A percentile compares a stretch with the other conserved stretches of the same genome.
These are phyloP conservation scores for Coryphaenoides rupestris DNA, from an alignment of 2,113 vertebrate genomes.

Conservation along the genomic window DNA sequence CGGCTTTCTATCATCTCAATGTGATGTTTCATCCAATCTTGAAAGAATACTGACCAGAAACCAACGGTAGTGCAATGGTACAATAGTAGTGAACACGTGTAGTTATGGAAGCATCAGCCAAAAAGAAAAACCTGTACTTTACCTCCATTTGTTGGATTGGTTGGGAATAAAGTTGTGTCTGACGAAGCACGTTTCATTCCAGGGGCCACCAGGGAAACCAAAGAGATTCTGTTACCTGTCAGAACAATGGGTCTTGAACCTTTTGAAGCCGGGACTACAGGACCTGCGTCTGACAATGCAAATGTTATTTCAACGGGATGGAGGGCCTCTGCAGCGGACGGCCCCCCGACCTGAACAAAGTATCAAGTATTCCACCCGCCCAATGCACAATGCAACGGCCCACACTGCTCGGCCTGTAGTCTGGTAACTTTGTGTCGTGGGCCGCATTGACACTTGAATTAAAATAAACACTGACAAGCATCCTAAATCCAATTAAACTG, in stretches of 20 bases:
- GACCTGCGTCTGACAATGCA: constrained; percentile 44
- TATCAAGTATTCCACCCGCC: constrained; percentile 57
- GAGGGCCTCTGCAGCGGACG: neutral
- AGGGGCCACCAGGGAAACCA: constrained; percentile 23
- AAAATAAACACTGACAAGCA: constrained; percentile 57
- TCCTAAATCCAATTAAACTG: constrained; percentile 54
- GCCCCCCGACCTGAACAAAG: constrained; percentile 47
- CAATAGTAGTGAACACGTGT: neutral
- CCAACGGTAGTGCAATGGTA: no score
- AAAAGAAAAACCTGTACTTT: constrained; percentile 1
- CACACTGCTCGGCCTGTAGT: constrained; percentile 40
- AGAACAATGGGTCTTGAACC: constrained; percentile 37
- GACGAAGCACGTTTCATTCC: constrained; percentile 21
- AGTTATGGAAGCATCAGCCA: constrained; percentile 1
- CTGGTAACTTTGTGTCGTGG: constrained; percentile 63
- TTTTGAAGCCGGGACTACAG: constrained; percentile 40
- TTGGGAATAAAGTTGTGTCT: constrained; percentile 8
- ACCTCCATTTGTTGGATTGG: constrained; percentile 6
- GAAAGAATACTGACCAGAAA: no score
- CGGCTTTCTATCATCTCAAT: no score
- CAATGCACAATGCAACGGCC: constrained; percentile 53
- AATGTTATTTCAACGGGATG: no score
- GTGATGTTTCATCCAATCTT: no score
- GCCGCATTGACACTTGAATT: constrained; percentile 51
- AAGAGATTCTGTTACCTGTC: constrained; percentile 50